Evolutionary conservation across 2,113 vertebrate species (phyloP), one percentile per base, ranked within the genome.

Genomic region (Oncorhynchus masou): DNA sequence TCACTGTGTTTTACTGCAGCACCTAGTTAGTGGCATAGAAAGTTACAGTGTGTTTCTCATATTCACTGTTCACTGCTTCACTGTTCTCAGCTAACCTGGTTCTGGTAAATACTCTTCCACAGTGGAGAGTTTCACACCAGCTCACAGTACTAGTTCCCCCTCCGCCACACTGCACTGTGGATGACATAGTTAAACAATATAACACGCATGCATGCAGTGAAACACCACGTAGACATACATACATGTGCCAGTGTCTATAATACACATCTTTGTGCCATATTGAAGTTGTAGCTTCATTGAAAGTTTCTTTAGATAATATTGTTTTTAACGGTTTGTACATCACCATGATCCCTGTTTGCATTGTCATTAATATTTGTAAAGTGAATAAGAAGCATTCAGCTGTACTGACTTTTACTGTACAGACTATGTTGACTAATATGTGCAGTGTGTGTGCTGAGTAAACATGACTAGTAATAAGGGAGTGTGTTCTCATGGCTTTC

Each of bases 301-400:
- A 54, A 54, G 16, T 54, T 3, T 54, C 51, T 19, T 54, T 19
- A 54, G 51, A 54, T 19, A 54, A 19, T 16, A 15, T 54, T 54
- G 12, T 54, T 54, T 19, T 16, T 22, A 62, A 22, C 13, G 0
- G 59, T 62, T 54, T 54, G 51, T 54, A 54, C 51, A 22, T 22
- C n/a, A 62, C 7, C 5, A 1, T 62, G n/a, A 62, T 22, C 59
- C 59, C 59, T 57, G 72, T 25, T 81, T 78, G 60, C 29, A 75
- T 62, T 72, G 60, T 72, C 77, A 94, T 92, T 91, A 94, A 93
- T 92, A 27, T 67, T 5, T 93, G 91, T 95, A 92, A 90, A 91
- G 91, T 93, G 90, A 91, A 87, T 86, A 74, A 59, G 7, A 93
- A 93, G 93, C 88, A 92, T 92, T 92, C 7, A 4, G 45, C n/a